Evolutionary conservation across 2,113 vertebrate species (phyloP), one percentile per base, ranked within the genome.

Genomic region (Lasiurus borealis): DNA sequence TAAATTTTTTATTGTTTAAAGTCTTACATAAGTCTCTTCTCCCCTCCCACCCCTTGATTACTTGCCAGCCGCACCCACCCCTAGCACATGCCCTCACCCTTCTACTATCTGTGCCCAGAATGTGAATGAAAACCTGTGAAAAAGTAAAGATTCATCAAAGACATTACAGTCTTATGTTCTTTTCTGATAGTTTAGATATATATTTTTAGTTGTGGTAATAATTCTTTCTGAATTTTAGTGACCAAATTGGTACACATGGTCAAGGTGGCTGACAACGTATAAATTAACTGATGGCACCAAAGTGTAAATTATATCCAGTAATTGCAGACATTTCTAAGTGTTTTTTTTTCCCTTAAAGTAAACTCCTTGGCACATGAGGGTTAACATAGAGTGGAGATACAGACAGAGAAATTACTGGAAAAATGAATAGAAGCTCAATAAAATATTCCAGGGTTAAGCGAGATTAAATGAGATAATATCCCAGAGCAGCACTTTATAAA

Each of bases 191-290:
- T 75, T 94, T 71, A 50, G 40, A 21, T 85, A 8, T 77, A 29
- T 71, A 69, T 64, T 94, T 95, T 91, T 64, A 89, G 18, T 81
- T 48, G 8, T 85, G 48, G 23, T 90, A 71, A 66, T 66, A 94
- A 94, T 85, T 90, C 7, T 78, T 94, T 25, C 9, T 75, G 54
- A 88, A 69, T 97, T 96, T 90, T 18, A 69, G 36, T 95, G 83
- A 57, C 40, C 59, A 48, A 86, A 88, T 31, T 46, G 11, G 25
- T 62, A 66, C 12, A 62, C 9, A 46, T 44, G 19, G n/a, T 72
- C 50, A 75, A 94, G 71, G 85, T 86, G 73, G 66, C 8, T 87
- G 50, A 69, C 10, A 93, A 76, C 4, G 31, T 93, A 89, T 23
- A 85, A 80, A 80, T 85, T 84, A 91, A 75, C 29, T 64, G n/a